Percentiles rank a stretch among this genome's conserved stretches.
phyloP scores from a whole-genome alignment of 2,888 invertebrate genomes.

The Oscheius onirici region DNA sequence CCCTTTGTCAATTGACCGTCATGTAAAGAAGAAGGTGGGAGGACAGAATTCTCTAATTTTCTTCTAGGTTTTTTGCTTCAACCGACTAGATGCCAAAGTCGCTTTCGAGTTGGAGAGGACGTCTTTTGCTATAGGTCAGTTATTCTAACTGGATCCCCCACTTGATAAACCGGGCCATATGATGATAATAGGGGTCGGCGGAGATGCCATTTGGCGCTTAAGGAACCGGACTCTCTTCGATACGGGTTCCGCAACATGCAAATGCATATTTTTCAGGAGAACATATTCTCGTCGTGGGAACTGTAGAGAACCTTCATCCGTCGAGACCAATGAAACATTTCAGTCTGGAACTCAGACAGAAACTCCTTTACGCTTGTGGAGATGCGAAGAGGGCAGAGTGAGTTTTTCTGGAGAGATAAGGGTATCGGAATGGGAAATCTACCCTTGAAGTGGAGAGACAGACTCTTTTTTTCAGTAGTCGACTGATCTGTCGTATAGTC shows the following conservation, averaged over 20 bases:
- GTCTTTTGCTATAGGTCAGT: constrained; percentile 45
- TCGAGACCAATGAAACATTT: constrained; percentile 40
- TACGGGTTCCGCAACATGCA: background rate
- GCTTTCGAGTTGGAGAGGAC: constrained; percentile 47
- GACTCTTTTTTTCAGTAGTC: constrained; percentile 1
- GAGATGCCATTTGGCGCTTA: background rate
- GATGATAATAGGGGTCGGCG: constrained; percentile 29
- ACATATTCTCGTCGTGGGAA: constrained; percentile 46
- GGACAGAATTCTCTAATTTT: background rate
- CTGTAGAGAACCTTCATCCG: constrained; percentile 41
- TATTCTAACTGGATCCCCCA: background rate
- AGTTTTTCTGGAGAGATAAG: constrained; percentile 9
- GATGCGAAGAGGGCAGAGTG: constrained; percentile 47
- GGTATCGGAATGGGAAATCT: too few relatives aligned
- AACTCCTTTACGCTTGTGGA: constrained; percentile 43
- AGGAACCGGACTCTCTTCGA: background rate
- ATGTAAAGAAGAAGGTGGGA: constrained; percentile 46
- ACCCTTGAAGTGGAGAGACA: too few relatives aligned
- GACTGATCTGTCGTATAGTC: constrained; percentile 24
- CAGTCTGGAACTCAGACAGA: constrained; percentile 46
- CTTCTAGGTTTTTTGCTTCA: constrained; percentile 45
- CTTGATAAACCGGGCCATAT: constrained; percentile 23
- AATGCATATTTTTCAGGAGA: constrained; percentile 39
- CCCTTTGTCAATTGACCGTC: constrained; percentile 38
- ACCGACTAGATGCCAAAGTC: constrained; percentile 43